Conservation (phyloP, 1,140 invertebrate species). For the Aphis gossypii region DNA sequence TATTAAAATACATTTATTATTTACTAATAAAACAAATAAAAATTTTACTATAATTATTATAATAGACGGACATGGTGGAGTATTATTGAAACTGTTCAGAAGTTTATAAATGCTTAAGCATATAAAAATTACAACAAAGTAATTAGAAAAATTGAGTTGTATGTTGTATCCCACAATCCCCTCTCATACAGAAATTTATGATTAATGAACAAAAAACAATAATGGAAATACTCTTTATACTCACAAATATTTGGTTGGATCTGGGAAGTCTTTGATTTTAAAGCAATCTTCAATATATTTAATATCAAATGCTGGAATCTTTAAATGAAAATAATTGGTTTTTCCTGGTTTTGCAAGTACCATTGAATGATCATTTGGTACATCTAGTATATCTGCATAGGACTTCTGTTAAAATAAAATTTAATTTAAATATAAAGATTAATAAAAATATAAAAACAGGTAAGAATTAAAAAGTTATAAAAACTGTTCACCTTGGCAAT, state of each 20-base stretch:
- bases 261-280: neutral
- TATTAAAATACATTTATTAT: neutral
- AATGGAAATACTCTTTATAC: neutral
- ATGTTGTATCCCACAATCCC: neutral
- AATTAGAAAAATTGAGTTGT: neutral
- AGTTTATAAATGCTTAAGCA: neutral
- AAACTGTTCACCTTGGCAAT: too few species aligned
- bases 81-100: neutral
- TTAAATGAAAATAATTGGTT: neutral
- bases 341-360: neutral
- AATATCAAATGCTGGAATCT: neutral
- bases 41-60: neutral
- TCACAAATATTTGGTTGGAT: conserved; percentile 27
- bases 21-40: neutral
- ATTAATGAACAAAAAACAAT: too few species aligned
- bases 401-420: neutral
- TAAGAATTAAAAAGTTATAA: neutral
- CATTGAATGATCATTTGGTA: neutral
- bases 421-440: neutral
- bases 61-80: neutral
- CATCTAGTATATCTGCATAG: neutral
- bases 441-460: neutral
- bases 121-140: neutral
- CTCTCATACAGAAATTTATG: neutral
- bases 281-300: neutral